Base-by-base conservation (phyloP, 2,113 vertebrate genomes). In the Nothocercus julius region DNA sequence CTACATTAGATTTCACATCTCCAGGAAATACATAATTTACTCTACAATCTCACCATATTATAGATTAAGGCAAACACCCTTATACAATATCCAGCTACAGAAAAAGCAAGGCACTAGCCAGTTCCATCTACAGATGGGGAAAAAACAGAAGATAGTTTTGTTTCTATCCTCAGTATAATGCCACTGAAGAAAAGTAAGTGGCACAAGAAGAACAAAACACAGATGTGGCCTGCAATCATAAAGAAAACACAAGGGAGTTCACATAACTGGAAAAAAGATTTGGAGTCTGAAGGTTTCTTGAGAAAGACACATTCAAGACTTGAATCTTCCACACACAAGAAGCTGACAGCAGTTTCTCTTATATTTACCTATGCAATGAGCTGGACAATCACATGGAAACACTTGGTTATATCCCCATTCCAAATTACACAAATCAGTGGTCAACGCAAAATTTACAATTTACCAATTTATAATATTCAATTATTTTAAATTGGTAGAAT, bases 381-480 rank as follows among this genome's bases (percentile, higher is more conserved):
- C 32, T 72, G 58, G 76, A 82, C 67, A 53, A 51, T 70, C 42
- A 30, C 61, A 89, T 18, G 75, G 89, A 83, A 73, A 49, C 9
- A 4, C 85, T 84, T 73, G 58, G 53, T 78, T 12, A 89, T 93
- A 87, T 92, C 73, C 91, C 83, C 75, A 94, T 76, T 88, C 85
- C 81, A 90, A 89, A 96, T 92, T 20, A 83, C 89, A 94, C 59
- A 95, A 88, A 25, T 30, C 75, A 84, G 90, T 28, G 80, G 84
- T 85, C 80, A 91, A 58, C 4, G 54, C 28, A 90, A 85, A 70
- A 92, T 49, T 49, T 49, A 49, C 49, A 49, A 16, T 14, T 11
- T n/a, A 44, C 40, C 32, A 59, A 7, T 30, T 27, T 8, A 54
- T 53, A 58, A 58, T 8, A 30, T 30, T 68, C 85, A 92, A 22